Conservation (phyloP, 2,888 invertebrate genomes). For the Nesidiocoris tenuis region DNA sequence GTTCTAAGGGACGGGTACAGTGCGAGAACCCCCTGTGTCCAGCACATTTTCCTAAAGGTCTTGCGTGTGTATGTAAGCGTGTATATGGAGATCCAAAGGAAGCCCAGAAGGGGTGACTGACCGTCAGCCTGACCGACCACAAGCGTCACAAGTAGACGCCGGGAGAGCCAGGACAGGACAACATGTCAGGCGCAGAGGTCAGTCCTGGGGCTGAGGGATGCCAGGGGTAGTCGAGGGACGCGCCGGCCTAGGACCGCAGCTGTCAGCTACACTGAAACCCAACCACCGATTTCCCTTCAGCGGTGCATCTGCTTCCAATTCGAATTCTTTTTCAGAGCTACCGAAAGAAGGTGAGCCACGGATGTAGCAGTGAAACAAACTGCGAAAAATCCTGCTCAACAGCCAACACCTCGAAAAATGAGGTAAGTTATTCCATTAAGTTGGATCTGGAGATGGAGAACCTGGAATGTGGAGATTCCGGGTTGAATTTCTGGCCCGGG, state of each 20-base stretch:
- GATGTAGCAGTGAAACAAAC: slow-evolving; percentile 7
- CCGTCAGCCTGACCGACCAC: not conserved
- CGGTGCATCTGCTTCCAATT: not conserved
- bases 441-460: too few species aligned
- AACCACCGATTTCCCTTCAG: not conserved
- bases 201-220: not conserved
- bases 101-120: not conserved
- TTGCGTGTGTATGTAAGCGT: not conserved
- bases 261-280: not conserved
- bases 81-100: not conserved
- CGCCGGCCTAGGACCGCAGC: not conserved
- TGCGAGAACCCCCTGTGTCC: not conserved
- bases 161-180: not conserved
- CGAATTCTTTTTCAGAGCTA: too few species aligned
- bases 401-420: too few species aligned
- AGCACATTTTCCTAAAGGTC: not conserved
- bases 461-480: too few species aligned
- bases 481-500: too few species aligned
- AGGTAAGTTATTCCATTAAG: too few species aligned
- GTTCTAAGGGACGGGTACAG: not conserved
- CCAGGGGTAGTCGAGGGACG: not conserved
- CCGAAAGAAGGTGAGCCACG: too few species aligned
- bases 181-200: not conserved
- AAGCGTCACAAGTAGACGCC: not conserved
- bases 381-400: too few species aligned